Evolutionary conservation across 2,888 invertebrate genomes (phyloP).

Genomic region (Dasypogon diadema): DNA sequence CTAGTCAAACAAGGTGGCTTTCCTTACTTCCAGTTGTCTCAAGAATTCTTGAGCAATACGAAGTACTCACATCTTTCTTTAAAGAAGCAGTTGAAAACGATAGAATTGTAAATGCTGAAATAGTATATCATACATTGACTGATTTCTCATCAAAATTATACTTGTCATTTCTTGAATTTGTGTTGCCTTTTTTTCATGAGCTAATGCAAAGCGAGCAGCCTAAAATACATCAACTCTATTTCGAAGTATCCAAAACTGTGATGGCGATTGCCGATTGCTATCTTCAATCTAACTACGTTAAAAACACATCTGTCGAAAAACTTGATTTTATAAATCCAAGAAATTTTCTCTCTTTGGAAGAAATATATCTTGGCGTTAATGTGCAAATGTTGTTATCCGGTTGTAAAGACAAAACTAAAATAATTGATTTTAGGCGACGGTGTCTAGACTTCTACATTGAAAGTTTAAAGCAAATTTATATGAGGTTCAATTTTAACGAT

Average conservation of each 20-base stretch:
- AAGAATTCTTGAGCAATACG: background rate
- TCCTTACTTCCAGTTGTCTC: background rate
- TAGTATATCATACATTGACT: background rate
- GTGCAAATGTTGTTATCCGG: background rate
- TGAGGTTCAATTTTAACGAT: background rate
- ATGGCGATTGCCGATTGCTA: background rate
- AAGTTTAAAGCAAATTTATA: background rate
- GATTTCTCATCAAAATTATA: background rate
- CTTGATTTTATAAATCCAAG: background rate
- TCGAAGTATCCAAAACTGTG: background rate
- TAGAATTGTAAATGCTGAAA: background rate
- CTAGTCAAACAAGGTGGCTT: background rate
- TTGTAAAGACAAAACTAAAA: background rate
- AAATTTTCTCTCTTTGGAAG: background rate
- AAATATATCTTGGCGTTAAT: background rate
- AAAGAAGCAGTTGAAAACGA: background rate
- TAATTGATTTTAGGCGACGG: background rate
- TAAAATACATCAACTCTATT: background rate
- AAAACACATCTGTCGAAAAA: background rate
- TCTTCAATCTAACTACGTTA: conserved; percentile 1
- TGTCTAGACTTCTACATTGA: background rate
- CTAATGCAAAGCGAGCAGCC: background rate
- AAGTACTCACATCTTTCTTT: background rate
- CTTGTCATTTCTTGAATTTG: too few species aligned
- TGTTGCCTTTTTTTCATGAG: background rate